Evolutionary conservation across 2,113 vertebrate species (phyloP), one percentile per base, ranked within the genome.

Genomic region (Connochaetes taurinus): DNA sequence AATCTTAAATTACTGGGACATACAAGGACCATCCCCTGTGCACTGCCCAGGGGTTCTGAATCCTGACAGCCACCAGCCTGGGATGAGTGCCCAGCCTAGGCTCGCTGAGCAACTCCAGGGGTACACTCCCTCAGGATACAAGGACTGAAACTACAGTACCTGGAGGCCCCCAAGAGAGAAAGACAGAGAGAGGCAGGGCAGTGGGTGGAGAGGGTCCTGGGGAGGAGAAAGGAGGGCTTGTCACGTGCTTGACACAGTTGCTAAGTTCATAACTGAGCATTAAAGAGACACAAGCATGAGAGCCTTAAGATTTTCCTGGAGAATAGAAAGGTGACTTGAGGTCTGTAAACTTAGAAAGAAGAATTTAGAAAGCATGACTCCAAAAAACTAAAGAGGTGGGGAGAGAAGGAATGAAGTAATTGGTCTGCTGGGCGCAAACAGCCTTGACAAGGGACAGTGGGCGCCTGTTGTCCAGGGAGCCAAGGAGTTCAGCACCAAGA

Each of bases 341-440:
- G 74, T 47, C 80, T 93, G 36, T 45, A 47, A 52, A 90, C 85
- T 80, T 57, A 78, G 23, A 88, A 55, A 78, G 23, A 88, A 45
- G n/a, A 89, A 55, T 57, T 94, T 57, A 89, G n/a, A 52, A 94
- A 58, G 27, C 29, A 33, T 40, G 47, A 89, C 2, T 84, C 23
- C 12, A 17, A 36, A 40, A 52, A 92, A 60, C 52, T 16, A 88
- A 96, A 93, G 29, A 83, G 11, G 15, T 15, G n/a, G 16, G 29
- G 43, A 55, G 31, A 29, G 91, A 62, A 89, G 57, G 16, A 78
- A 71, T 50, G 91, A 82, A 89, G 21, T 52, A n/a, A 53, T 58
- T 52, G 60, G 29, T 31, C n/a, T 60, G 29, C 53, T 76, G 45
- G 87, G 11, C 67, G 55, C 16, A 62, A 47, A 47, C 1, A 6